Evolutionary conservation across 64 coral and sea anemone genomes (phyloP).

Genomic region (Dendronephthya gigantea): DNA sequence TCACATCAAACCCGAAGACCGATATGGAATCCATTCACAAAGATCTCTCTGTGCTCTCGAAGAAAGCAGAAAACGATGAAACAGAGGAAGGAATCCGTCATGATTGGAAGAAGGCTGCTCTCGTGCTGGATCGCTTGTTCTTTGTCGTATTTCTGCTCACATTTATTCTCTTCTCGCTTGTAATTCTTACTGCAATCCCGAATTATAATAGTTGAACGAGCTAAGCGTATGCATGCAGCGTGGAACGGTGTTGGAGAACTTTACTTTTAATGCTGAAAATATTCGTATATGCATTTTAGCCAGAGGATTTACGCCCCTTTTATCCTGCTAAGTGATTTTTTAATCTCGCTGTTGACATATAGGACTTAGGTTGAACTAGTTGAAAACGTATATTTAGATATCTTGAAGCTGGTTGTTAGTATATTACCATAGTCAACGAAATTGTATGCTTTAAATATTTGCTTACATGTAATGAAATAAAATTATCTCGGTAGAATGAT

Average conservation of each 20-base stretch:
- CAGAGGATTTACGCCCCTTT: too few species aligned
- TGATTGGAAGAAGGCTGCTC: conserved; percentile 10
- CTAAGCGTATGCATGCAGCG: neutral
- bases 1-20: neutral
- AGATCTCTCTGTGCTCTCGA: neutral
- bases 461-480: too few species aligned
- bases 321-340: too few species aligned
- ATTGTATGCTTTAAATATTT: too few species aligned
- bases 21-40: neutral
- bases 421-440: too few species aligned
- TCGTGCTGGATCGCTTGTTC: neutral
- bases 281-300: too few species aligned
- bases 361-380: too few species aligned
- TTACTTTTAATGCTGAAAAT: neutral
- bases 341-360: too few species aligned
- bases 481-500: too few species aligned
- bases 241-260: neutral
- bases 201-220: neutral
- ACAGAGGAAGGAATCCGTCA: neutral
- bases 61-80: neutral
- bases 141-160: neutral
- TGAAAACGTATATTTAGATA: too few species aligned
- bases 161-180: neutral
- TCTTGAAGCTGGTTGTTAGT: too few species aligned
- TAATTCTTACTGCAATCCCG: neutral